Base-by-base conservation (phyloP, 2,113 vertebrate species). In the Egretta garzetta region DNA sequence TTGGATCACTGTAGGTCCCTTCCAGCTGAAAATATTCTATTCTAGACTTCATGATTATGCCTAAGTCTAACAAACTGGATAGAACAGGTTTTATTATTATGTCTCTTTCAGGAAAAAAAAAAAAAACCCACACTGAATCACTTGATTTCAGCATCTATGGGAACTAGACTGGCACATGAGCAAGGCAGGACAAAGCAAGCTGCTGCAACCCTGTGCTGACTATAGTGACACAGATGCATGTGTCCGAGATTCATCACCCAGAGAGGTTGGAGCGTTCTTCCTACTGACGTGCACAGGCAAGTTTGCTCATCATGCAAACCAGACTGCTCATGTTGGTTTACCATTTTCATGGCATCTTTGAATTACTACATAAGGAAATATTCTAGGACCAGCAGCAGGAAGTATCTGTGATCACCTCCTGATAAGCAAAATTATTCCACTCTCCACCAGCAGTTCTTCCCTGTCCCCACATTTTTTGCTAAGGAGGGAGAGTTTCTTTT, bases 401-500 rank as follows among this genome's bases (percentile, higher is more conserved):
- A 95, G 43, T 88, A 74, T 59, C 68, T 93, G 80, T 80, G 86
- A 81, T 81, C 56, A 67, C 8, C 64, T 94, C 64, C 37, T 49
- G 14, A 32, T 56, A 80, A 52, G 47, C 12, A 37, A 86, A 92
- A 33, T 52, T 71, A 43, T 80, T 88, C 50, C 28, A n/a, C 58
- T 55, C 30, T 60, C 35, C 13, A 55, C 22, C 37, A 91, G 63
- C 47, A 74, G 33, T 35, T 67, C 9, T 21, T 13, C 13, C 14
- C 13, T 15, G 14, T 6, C 53, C 53, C 53, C 17, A 2, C 7
- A 1, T 30, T 47, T 84, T 74, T 77, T 84, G 41, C 49, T 55
- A 43, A 81, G 37, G 30, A 71, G 5, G 20, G 15, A 74, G 56
- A 37, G 6, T 26, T 95, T 10, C 16, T 90, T 67, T 72, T 53